Evolutionary conservation across 2,113 vertebrate genomes (phyloP).

Genomic region (Neoarius graeffei): DNA sequence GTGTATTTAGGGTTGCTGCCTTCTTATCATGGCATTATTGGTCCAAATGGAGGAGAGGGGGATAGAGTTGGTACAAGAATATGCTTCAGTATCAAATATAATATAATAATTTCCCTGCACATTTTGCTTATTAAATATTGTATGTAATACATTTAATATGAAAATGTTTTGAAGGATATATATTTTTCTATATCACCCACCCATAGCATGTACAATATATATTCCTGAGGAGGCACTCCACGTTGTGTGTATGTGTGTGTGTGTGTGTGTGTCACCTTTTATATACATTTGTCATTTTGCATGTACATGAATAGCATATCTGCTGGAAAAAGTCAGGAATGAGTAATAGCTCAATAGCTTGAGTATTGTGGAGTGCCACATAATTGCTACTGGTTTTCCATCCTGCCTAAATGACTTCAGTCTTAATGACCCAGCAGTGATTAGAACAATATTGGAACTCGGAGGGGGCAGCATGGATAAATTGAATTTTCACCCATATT

Average conservation of each 20-base stretch:
- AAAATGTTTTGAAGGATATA: neutral
- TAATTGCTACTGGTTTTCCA: conserved; percentile 34
- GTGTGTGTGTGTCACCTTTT: neutral
- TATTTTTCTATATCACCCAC: neutral
- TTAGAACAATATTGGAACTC: conserved; percentile 47
- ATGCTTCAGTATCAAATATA: neutral
- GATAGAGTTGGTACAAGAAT: neutral
- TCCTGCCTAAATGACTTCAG: conserved; percentile 37
- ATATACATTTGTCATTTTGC: neutral
- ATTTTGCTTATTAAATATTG: neutral
- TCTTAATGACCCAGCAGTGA: conserved; percentile 44
- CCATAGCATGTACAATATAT: neutral
- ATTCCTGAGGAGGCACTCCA: neutral
- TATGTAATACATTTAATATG: neutral
- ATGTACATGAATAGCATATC: neutral
- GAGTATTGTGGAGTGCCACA: neutral
- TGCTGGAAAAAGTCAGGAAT: conserved; percentile 9
- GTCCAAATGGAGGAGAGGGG: too few relatives aligned
- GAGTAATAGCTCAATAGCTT: conserved; percentile 17
- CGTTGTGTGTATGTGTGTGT: too few relatives aligned
- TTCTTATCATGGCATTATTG: neutral
- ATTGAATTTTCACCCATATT: conserved; percentile 55
- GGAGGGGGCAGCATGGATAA: conserved; percentile 43
- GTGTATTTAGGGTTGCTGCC: neutral
- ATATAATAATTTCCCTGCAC: neutral